Percentiles rank a stretch among this genome's conserved stretches.
Evolutionary conservation across 2,888 invertebrate species (phyloP).

Genomic region (Agriopis aurantiaria): DNA sequence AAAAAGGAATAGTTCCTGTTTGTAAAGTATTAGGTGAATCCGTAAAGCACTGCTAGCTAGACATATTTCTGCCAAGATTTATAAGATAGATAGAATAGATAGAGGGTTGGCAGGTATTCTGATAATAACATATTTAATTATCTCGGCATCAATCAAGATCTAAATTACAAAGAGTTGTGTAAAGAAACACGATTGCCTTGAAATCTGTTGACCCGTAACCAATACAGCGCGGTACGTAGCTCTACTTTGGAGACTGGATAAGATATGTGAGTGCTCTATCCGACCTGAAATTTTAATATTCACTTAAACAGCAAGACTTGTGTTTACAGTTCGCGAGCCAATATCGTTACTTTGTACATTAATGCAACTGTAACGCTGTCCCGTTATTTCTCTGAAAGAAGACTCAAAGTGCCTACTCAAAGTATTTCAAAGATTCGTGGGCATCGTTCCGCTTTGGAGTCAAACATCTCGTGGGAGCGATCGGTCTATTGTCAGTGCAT

Average conservation of each 20-base stretch:
- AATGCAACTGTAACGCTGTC: conserved; percentile 48
- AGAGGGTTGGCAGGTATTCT: background rate
- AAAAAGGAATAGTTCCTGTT: too few relatives aligned
- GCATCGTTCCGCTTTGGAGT: conserved; percentile 55
- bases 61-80: too few relatives aligned
- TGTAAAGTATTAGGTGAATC: too few relatives aligned
- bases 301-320: background rate
- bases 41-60: too few relatives aligned
- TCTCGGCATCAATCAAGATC: conserved; percentile 14
- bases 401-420: background rate
- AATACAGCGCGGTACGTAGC: conserved; percentile 38
- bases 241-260: conserved; percentile 7
- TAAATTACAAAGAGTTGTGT: conserved; percentile 49
- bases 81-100: too few relatives aligned
- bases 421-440: conserved; percentile 36
- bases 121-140: conserved; percentile 14
- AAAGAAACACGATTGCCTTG: conserved; percentile 75
- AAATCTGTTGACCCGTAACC: conserved; percentile 72
- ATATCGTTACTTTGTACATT: conserved; percentile 28
- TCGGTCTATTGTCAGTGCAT: conserved; percentile 60
- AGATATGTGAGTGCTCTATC: conserved; percentile 4
- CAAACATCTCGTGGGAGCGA: conserved; percentile 72
- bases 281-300: conserved; percentile 6
- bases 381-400: conserved; percentile 48
- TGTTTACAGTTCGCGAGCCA: conserved; percentile 19